Conservation (phyloP, 2,888 invertebrate genomes). For the Drosophila borborema region DNA sequence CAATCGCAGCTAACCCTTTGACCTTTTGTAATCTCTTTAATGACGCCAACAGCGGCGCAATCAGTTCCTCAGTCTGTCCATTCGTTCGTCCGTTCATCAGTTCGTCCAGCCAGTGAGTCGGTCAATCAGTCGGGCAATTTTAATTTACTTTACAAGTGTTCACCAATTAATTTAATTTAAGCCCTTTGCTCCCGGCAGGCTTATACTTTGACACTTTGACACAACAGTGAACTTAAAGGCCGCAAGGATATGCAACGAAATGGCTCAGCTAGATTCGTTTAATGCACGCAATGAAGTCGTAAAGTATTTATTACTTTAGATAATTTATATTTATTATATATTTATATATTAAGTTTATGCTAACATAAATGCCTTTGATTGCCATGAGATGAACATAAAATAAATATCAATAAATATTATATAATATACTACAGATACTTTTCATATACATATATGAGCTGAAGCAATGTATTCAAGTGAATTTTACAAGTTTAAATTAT, state of each 20-base stretch:
- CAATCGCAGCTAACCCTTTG: constrained; percentile 73
- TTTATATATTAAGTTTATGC: too few relatives aligned
- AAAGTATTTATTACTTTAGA: too few relatives aligned
- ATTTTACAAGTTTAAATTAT: too few relatives aligned
- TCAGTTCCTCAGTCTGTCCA: background rate
- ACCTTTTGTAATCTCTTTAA: constrained; percentile 75
- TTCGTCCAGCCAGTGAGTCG: constrained; percentile 12
- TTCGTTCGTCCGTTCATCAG: background rate
- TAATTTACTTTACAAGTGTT: constrained; percentile 77
- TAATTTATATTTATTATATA: too few relatives aligned
- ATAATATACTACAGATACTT: too few relatives aligned
- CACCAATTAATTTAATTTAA: constrained; percentile 79
- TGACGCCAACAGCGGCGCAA: constrained; percentile 33
- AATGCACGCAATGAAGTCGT: background rate
- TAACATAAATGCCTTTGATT: too few relatives aligned
- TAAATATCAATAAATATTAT: too few relatives aligned
- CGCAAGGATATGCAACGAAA: constrained; percentile 33
- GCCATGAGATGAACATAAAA: too few relatives aligned
- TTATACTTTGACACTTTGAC: constrained; percentile 81
- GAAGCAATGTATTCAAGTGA: too few relatives aligned
- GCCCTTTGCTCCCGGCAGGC: constrained; percentile 58
- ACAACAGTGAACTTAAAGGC: constrained; percentile 48
- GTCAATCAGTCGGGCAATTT: constrained; percentile 51
- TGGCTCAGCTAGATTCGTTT: constrained; percentile 1
- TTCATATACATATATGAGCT: too few relatives aligned